Conservation (phyloP, 1,140 invertebrate genomes). For the Anadara kagoshimensis region DNA sequence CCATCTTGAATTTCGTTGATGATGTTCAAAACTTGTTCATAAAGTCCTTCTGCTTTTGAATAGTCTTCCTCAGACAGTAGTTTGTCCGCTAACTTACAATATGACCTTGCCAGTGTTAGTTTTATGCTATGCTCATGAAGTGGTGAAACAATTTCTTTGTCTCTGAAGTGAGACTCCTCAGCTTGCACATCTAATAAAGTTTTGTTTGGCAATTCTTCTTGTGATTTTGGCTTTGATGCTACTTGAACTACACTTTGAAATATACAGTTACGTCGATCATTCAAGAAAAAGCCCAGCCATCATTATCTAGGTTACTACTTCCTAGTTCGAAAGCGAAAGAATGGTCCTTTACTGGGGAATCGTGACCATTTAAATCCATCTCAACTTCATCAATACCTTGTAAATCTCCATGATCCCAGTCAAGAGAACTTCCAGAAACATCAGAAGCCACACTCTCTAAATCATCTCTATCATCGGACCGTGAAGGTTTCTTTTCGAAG, state of each 20-base stretch:
- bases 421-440: conserved; percentile 37
- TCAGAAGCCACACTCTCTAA: conserved; percentile 45
- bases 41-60: conserved; percentile 59
- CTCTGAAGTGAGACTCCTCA: conserved; percentile 35
- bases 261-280: conserved; percentile 58
- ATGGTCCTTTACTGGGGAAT: conserved; percentile 61
- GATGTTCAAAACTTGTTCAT: conserved; percentile 65
- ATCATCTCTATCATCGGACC: conserved; percentile 47
- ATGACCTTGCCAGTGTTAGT: conserved; percentile 61
- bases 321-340: conserved; percentile 64
- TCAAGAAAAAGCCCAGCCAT: conserved; percentile 67
- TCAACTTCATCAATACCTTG: conserved; percentile 46
- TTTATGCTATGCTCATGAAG: conserved; percentile 63
- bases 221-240: conserved; percentile 34
- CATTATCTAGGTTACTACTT: conserved; percentile 59
- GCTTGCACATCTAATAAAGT: conserved; percentile 19
- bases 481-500: conserved; percentile 38
- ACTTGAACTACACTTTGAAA: conserved; percentile 62
- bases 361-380: conserved; percentile 42
- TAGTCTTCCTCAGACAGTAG: conserved; percentile 59
- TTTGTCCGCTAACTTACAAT: conserved; percentile 59
- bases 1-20: conserved; percentile 66
- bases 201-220: conserved; percentile 29
- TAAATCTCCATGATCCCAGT: conserved; percentile 57
- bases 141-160: conserved; percentile 61